Evolutionary conservation across 2,113 vertebrate species (phyloP), one percentile per base, ranked within the genome.

Genomic region (Lucifuga dentata): DNA sequence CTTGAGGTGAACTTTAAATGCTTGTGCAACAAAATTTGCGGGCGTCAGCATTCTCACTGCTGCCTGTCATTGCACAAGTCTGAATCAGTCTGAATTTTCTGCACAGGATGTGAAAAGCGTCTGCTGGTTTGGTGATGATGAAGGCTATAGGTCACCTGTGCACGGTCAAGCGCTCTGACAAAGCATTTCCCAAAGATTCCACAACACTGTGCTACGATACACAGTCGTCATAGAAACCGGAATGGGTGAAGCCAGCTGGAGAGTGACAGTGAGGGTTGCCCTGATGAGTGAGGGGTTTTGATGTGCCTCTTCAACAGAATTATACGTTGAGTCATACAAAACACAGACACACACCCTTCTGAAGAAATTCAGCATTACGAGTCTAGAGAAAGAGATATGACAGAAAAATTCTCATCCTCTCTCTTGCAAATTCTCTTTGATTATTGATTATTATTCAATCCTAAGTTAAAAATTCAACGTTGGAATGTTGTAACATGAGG

Each of bases 31-130:
- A 45, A 45, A 43, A 44, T 83, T 61, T 49, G 39, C 21, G 17
- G 35, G 13, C 43, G 79, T 87, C 84, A 84, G 64, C 80, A 49
- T 71, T 78, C 36, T 81, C 50, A n/a, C 35, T 23, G 8, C 4
- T 62, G 11, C 39, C 20, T 10, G 13, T 60, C 85, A 72, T 53
- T n/a, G 13, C 61, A 64, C 73, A 49, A 3, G 23, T 67, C 64
- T 87, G 86, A 81, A 65, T 81, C 76, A 86, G 70, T 45, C 64
- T 1, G 50, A 44, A 53, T 63, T 78, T 72, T 89, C 65, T 59
- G 70, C 57, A 60, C 86, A 86, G 83, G 86, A 85, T 81, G 87
- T 74, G 83, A 88, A 81, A 63, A 81, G 29, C 52, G 43, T 81
- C 66, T 62, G 56, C 58, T 62, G 49, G 44, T 75, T 49, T 35